phyloP scores from a whole-genome alignment of 2,113 vertebrate species.

The Calcarius ornatus region DNA sequence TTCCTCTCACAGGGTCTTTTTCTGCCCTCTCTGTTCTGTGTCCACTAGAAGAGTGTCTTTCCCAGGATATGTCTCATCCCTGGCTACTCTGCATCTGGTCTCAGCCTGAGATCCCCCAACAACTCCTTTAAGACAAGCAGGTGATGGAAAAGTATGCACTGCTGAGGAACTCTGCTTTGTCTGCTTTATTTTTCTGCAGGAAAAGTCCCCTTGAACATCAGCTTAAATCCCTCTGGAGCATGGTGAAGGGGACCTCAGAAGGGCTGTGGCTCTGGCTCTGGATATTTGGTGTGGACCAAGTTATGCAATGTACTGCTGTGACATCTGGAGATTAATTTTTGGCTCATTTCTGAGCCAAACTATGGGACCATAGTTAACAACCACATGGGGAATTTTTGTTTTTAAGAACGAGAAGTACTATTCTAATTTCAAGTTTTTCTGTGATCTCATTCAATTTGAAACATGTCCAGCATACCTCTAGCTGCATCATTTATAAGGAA shows the following conservation, averaged over 20 bases:
- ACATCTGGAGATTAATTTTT: background rate
- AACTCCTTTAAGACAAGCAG: background rate
- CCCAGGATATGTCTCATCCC: background rate
- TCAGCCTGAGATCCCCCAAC: background rate
- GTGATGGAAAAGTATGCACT: background rate
- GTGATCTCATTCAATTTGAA: background rate
- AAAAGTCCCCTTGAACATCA: background rate
- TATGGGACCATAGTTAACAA: background rate
- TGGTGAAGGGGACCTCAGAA: background rate
- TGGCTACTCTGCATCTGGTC: background rate
- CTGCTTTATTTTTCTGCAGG: background rate
- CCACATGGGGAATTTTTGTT: background rate
- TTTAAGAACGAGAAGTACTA: background rate
- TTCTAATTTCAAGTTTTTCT: background rate
- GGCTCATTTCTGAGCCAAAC: background rate
- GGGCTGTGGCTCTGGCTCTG: background rate
- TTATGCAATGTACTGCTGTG: background rate
- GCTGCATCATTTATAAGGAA: background rate
- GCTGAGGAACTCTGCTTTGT: background rate
- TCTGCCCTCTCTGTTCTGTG: background rate
- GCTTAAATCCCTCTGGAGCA: background rate
- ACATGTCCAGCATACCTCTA: background rate
- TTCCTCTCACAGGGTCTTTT: rapidly evolving
- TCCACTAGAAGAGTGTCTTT: background rate
- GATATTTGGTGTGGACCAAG: background rate